These are phyloP conservation scores for Metacarcinus magister DNA, from an alignment of 2,888 invertebrate genomes.

Conservation along the genomic window DNA sequence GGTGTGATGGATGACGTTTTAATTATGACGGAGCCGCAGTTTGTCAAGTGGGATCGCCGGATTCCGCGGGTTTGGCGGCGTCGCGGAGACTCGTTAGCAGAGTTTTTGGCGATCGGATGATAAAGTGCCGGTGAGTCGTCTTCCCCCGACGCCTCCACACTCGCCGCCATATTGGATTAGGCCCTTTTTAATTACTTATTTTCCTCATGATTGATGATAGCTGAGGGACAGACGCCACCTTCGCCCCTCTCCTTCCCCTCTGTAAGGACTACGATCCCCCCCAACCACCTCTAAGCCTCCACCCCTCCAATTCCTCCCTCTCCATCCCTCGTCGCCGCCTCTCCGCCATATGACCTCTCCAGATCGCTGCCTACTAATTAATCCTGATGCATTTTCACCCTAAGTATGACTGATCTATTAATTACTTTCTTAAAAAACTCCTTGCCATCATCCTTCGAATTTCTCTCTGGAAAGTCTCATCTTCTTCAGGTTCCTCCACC, in stretches of 20 bases:
- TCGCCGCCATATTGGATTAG: constrained; percentile 77
- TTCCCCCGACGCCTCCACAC: constrained; percentile 68
- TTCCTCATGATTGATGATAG: constrained; percentile 77
- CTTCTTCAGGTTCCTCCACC: background rate
- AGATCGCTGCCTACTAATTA: constrained; percentile 73
- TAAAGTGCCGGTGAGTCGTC: constrained; percentile 57
- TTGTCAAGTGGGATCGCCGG: constrained; percentile 44
- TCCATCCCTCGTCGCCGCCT: constrained; percentile 43
- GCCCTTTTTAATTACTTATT: constrained; percentile 79
- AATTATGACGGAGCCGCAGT: constrained; percentile 70
- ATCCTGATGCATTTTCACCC: constrained; percentile 70
- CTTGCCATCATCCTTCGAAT: background rate
- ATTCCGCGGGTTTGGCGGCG: background rate
- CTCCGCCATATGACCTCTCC: constrained; percentile 74
- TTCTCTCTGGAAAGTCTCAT: constrained; percentile 18
- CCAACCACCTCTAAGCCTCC: background rate
- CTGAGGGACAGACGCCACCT: constrained; percentile 27
- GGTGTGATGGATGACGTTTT: constrained; percentile 70
- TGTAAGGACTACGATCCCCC: background rate
- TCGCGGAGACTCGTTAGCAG: constrained; percentile 66
- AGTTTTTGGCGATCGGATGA: constrained; percentile 70
- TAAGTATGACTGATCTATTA: constrained; percentile 74
- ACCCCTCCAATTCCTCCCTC: background rate
- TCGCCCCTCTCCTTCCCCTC: background rate
- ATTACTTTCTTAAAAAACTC: constrained; percentile 55